A percentile compares a stretch with the other conserved stretches of the same genome.
Evolutionary conservation across 1,140 invertebrate genomes (phyloP).

Genomic region (Megalonaias nervosa): DNA sequence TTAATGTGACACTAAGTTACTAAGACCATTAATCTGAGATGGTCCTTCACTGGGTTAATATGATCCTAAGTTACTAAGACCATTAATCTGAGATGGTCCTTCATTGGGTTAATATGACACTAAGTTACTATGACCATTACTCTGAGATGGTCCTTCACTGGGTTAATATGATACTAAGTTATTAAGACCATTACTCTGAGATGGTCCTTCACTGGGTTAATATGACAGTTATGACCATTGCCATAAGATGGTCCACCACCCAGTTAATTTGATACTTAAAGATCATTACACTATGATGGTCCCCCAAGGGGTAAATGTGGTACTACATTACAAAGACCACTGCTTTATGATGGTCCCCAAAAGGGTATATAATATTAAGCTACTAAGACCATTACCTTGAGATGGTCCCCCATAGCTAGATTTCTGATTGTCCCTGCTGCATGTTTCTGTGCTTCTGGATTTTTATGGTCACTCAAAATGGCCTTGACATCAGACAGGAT

Average conservation of each 20-base stretch:
- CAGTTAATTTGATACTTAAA: neutral
- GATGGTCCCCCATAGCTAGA: conserved; percentile 55
- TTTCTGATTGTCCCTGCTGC: conserved; percentile 59
- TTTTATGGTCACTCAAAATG: conserved; percentile 45
- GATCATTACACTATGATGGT: too few relatives aligned
- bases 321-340: neutral
- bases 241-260: too few relatives aligned
- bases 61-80: too few relatives aligned
- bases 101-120: neutral
- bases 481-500: conserved; percentile 50
- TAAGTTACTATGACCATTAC: neutral
- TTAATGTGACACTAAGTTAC: neutral
- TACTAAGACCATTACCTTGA: neutral
- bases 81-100: neutral
- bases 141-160: neutral
- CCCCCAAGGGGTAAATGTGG: too few relatives aligned
- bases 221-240: too few relatives aligned
- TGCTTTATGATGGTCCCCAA: conserved; percentile 30
- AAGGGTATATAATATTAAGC: too few relatives aligned
- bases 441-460: conserved; percentile 56
- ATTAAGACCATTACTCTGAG: too few relatives aligned
- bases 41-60: neutral
- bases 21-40: neutral
- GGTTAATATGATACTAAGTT: too few relatives aligned
- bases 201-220: too few relatives aligned